Conservation (phyloP, 92 coral and sea anemone species). For the Epizoanthus stellaris region DNA sequence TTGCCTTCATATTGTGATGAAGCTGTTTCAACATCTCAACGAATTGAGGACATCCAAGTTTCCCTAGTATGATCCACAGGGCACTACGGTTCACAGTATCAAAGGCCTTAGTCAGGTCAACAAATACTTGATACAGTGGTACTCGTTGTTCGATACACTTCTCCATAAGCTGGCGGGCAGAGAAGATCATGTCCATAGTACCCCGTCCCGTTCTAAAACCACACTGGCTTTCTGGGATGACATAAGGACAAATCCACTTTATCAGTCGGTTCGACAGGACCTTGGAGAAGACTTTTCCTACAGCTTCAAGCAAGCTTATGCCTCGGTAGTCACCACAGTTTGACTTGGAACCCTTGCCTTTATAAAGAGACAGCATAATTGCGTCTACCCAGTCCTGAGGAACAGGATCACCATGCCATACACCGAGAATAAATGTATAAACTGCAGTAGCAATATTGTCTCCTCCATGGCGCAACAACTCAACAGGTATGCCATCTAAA, state of each 20-base stretch:
- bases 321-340: conserved; percentile 42
- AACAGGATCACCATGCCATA: not conserved
- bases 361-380: conserved; percentile 6
- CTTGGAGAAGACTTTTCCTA: conserved; percentile 14
- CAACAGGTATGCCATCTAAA: not conserved
- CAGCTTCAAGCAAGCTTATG: conserved; percentile 1
- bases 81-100: conserved; percentile 9
- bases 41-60: conserved; percentile 18
- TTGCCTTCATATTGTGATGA: conserved; percentile 42
- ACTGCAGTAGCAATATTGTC: not conserved
- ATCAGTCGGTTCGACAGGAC: conserved; percentile 4
- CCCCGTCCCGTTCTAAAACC: conserved; percentile 14
- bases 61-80: not conserved
- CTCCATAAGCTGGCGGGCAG: conserved; percentile 31
- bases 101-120: conserved; percentile 21
- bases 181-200: conserved; percentile 25
- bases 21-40: conserved; percentile 15
- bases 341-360: conserved; percentile 10
- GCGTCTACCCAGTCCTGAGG: conserved; percentile 35
- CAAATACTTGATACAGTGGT: not conserved
- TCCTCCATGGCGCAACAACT: too few species aligned
- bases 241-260: not conserved
- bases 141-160: conserved; percentile 23
- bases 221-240: conserved; percentile 30
- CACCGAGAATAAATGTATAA: not conserved